Conservation (phyloP, 1,140 invertebrate genomes). For the Planococcus citri region DNA sequence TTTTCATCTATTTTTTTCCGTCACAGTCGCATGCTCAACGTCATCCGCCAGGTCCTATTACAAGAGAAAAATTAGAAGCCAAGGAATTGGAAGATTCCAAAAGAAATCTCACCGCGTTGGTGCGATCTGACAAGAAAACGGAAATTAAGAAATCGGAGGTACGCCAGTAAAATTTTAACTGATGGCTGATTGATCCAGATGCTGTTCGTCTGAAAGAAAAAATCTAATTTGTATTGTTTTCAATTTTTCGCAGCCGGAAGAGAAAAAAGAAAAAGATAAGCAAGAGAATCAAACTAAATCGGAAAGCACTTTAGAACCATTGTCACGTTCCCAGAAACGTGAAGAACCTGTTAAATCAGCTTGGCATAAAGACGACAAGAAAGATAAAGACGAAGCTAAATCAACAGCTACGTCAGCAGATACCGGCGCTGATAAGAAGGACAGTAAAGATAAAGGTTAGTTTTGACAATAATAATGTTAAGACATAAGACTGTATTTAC, state of each 20-base stretch:
- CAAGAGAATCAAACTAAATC: too few relatives aligned
- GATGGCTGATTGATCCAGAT: too few relatives aligned
- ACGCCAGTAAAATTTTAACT: constrained; percentile 3
- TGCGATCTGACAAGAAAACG: constrained; percentile 28
- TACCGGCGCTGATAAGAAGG: background rate
- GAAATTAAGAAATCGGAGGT: background rate
- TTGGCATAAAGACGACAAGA: background rate
- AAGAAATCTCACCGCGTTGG: constrained; percentile 41
- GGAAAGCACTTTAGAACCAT: background rate
- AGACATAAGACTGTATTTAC: too few relatives aligned
- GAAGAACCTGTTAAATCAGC: background rate
- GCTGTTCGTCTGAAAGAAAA: too few relatives aligned
- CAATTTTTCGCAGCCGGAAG: too few relatives aligned
- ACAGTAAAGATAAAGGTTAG: background rate
- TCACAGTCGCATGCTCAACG: constrained; percentile 25
- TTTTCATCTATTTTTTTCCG: background rate
- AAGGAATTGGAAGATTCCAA: constrained; percentile 43
- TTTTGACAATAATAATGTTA: too few relatives aligned
- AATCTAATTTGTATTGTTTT: too few relatives aligned
- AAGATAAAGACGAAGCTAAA: background rate
- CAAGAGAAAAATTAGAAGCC: constrained; percentile 47
- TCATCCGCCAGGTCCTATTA: constrained; percentile 46
- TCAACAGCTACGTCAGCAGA: background rate
- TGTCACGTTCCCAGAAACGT: background rate
- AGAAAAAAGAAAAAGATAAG: too few relatives aligned